Percentiles rank a stretch among this genome's conserved stretches.
Evolutionary conservation across 2,888 invertebrate species (phyloP).

Genomic region (Ptycholaimellus sp.): DNA sequence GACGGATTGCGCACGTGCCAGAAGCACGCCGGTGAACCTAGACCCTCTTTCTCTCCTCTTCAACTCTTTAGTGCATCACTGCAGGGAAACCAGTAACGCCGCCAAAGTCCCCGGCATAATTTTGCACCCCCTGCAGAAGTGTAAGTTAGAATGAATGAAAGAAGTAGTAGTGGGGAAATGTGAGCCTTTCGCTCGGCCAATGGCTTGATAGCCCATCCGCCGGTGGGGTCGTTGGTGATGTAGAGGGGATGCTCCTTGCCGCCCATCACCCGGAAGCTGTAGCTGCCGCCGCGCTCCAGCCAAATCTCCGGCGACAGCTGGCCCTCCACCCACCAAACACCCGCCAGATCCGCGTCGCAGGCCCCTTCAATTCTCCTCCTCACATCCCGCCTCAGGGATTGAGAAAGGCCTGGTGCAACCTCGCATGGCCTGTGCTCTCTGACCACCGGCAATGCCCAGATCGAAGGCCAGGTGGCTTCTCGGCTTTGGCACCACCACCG

Average conservation of each 20-base stretch:
- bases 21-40: too few species aligned
- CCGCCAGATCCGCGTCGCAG: background rate
- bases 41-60: too few species aligned
- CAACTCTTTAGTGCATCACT: too few species aligned
- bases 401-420: background rate
- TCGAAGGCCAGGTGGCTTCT: background rate
- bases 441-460: background rate
- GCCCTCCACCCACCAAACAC: conserved; percentile 68
- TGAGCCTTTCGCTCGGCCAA: background rate
- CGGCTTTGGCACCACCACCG: background rate
- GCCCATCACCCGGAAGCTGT: background rate
- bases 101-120: too few species aligned
- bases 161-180: too few species aligned
- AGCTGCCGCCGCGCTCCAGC: conserved; percentile 35
- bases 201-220: background rate
- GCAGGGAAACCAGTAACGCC: too few species aligned
- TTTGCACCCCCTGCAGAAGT: too few species aligned
- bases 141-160: too few species aligned
- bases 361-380: background rate
- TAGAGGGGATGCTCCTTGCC: background rate
- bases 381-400: background rate
- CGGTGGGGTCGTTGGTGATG: background rate
- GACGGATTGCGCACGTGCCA: too few species aligned
- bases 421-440: background rate
- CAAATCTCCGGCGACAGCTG: conserved; percentile 58